These are phyloP conservation scores for Lerema accius DNA, from an alignment of 1,140 invertebrate genomes.

Conservation along the genomic window DNA sequence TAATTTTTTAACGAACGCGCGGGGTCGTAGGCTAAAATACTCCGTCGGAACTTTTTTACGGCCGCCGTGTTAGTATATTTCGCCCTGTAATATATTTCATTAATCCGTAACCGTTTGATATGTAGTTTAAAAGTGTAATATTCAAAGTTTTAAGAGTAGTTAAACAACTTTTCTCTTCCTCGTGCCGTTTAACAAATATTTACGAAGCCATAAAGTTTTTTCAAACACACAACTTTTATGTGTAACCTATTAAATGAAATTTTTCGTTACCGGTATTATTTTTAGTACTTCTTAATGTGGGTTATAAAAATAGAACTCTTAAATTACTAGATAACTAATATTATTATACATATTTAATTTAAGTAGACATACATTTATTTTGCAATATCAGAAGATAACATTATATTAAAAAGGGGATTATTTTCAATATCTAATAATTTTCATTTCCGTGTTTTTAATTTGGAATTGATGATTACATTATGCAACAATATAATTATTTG, in stretches of 20 bases:
- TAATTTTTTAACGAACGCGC: conserved; percentile 36
- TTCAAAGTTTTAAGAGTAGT: not conserved
- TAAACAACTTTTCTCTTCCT: not conserved
- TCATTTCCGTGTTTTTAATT: no score
- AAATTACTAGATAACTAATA: not conserved
- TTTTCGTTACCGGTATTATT: no score
- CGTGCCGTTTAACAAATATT: not conserved
- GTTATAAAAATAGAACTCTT: no score
- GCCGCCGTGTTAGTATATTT: conserved; percentile 2
- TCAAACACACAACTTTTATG: not conserved
- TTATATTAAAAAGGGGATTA: no score
- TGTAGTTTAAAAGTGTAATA: not conserved
- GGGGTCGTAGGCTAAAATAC: conserved; percentile 75
- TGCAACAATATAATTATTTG: no score
- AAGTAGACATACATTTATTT: no score
- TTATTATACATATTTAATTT: not conserved
- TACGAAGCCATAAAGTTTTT: conserved; percentile 1
- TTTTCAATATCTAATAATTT: no score
- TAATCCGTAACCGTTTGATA: not conserved
- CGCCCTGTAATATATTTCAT: not conserved
- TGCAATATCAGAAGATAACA: no score
- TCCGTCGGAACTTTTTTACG: conserved; percentile 65
- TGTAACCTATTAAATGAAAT: not conserved
- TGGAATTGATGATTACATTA: no score
- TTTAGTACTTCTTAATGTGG: no score